Percentiles rank a stretch among this genome's conserved stretches.
phyloP scores from a whole-genome alignment of 2,888 invertebrate species.

The Tenthredo distinguenda region DNA sequence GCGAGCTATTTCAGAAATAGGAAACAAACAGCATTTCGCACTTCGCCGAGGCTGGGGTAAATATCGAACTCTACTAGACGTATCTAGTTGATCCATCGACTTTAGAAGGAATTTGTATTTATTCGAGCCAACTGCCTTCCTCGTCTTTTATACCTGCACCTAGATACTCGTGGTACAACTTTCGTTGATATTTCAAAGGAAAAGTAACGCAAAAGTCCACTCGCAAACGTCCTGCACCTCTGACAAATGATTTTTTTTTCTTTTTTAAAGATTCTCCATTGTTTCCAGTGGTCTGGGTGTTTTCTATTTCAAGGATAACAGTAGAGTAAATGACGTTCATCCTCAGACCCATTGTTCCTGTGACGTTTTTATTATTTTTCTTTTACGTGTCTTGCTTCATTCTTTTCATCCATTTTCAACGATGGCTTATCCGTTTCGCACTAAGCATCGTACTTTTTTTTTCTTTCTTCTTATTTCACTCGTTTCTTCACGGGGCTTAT shows the following conservation, averaged over 20 bases:
- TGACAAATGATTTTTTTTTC: constrained; percentile 17
- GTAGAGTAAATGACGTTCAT: constrained; percentile 41
- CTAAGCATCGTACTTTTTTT: neutral
- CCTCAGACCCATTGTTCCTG: constrained; percentile 39
- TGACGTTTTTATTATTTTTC: constrained; percentile 39
- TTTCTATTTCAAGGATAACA: constrained; percentile 44
- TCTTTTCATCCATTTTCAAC: constrained; percentile 23
- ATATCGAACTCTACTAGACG: constrained; percentile 37
- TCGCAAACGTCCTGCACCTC: neutral
- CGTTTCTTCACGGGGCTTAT: neutral
- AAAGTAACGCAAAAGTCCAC: constrained; percentile 25
- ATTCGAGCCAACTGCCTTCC: constrained; percentile 29
- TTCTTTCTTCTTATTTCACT: neutral
- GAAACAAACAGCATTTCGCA: constrained; percentile 50
- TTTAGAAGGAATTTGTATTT: constrained; percentile 43
- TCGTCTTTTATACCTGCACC: neutral
- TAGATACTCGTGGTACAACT: neutral
- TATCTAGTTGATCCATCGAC: constrained; percentile 44
- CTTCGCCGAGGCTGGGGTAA: constrained; percentile 30
- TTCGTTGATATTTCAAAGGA: constrained; percentile 1
- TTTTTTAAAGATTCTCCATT: constrained; percentile 24
- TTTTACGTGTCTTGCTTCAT: neutral
- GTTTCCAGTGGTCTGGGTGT: constrained; percentile 34
- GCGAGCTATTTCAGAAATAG: constrained; percentile 46
- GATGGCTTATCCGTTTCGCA: constrained; percentile 28